These are phyloP conservation scores for Chaitophorus viminalis DNA, from an alignment of 2,888 invertebrate genomes.

Conservation along the genomic window DNA sequence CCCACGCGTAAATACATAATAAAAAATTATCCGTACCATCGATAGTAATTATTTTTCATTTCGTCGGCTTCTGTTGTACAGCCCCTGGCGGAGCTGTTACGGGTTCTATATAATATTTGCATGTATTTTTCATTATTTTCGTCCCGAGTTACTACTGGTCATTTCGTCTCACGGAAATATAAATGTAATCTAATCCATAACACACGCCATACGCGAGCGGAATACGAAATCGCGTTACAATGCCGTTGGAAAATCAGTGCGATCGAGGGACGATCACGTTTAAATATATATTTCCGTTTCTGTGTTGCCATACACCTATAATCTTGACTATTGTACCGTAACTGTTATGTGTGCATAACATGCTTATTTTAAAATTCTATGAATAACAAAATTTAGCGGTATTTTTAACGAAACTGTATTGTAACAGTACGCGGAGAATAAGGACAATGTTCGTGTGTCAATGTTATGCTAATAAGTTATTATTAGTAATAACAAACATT, in stretches of 20 bases:
- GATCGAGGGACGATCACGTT: not conserved
- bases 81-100: not conserved
- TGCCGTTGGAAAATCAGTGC: not conserved
- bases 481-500: not conserved
- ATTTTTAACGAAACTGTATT: not conserved
- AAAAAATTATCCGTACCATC: no score
- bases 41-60: no score
- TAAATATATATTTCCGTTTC: not conserved
- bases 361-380: conserved; percentile 3
- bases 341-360: no score
- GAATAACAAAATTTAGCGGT: not conserved
- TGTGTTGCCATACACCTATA: no score
- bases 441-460: not conserved
- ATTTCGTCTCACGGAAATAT: not conserved
- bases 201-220: not conserved
- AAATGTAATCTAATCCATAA: not conserved
- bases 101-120: no score
- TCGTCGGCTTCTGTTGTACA: not conserved
- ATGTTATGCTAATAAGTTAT: conserved; percentile 17
- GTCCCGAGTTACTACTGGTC: not conserved
- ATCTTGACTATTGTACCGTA: not conserved
- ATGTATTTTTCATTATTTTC: not conserved
- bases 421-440: not conserved
- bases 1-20: not conserved
- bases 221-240: not conserved